Base-by-base conservation (phyloP, 2,888 invertebrate genomes). In the Cheilosia urbana region DNA sequence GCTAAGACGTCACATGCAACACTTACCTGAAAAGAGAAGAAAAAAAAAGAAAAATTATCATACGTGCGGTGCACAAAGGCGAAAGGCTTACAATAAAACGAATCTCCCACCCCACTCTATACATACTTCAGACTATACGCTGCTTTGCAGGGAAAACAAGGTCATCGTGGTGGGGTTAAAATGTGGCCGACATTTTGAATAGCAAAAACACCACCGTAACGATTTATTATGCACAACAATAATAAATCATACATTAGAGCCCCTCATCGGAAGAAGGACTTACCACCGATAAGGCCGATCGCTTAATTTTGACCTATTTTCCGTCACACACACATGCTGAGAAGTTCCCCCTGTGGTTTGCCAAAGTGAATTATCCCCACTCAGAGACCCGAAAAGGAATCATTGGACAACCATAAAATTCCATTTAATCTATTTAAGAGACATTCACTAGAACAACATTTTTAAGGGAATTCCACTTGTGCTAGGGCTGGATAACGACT, bases 21-120 rank as follows among this genome's bases (percentile, higher is more conserved):
- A 80, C 84, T 85, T 80, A 85, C 84, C 84, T 80, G n/a, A 21
- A 72, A 79, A 24, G 30, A 57, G 40, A 57, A 68, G 55, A 66
- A 72, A 19, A 72, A 19, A 57, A 77, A 78, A 57, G 5, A 60
- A 30, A 40, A 57, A 66, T 66, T 17, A 60, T 57, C 69, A 71
- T 40, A 37, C 13, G 13, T 37, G 27, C n/a, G 3, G 17, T 60
- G 51, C 57, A 73, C 27, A 55, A 42, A 53, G 30, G 34, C 62
- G 13, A 68, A 24, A 24, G 9, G 57, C 15, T 57, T 55, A 21
- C 13, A 40, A 40, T 30, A 69, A 49, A 40, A 37, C 13, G 37
- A 11, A 37, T 37, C 37, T 13, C 4, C 13, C 4, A 62, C 19
- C 27, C 1, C 53, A 4, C 60, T 7, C 65, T 24, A 19, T 24